Evolutionary conservation across 2,113 vertebrate genomes (phyloP).

Genomic region (Zosterops borbonicus): DNA sequence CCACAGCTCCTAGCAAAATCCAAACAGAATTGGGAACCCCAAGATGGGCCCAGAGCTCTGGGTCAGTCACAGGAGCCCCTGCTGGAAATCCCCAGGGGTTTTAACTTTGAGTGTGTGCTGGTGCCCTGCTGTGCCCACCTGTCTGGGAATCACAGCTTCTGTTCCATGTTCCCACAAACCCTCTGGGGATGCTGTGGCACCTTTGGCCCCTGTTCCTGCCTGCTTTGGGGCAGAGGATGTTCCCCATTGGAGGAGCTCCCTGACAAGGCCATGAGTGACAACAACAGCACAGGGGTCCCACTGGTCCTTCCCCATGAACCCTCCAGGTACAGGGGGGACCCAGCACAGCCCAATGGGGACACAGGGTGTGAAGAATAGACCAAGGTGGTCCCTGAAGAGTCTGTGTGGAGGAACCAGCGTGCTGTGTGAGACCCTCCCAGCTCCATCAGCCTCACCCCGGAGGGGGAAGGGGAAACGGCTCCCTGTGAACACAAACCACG

Average conservation of each 20-base stretch:
- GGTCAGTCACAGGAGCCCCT: neutral
- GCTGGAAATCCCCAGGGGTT: neutral
- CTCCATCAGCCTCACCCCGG: neutral
- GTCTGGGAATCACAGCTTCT: neutral
- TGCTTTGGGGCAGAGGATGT: accelerated
- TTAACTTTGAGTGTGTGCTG: neutral
- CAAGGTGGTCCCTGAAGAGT: neutral
- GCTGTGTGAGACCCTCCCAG: neutral
- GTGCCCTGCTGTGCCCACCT: neutral
- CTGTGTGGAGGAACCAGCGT: accelerated
- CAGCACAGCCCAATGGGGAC: accelerated
- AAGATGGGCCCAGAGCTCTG: neutral
- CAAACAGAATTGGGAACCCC: neutral
- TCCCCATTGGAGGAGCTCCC: accelerated
- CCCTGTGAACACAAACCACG: neutral
- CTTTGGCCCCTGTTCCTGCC: neutral
- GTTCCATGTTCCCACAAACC: neutral
- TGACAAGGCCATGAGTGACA: accelerated
- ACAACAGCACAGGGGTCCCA: accelerated
- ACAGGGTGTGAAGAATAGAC: neutral
- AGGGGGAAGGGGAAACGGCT: neutral
- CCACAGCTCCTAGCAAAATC: neutral
- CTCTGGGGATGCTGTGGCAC: neutral
- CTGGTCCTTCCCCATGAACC: neutral
- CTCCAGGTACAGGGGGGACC: accelerated